Evolutionary conservation across 1,140 invertebrate genomes (phyloP), one percentile per base, ranked within the genome.

Genomic region (Trichomalopsis sarcophagae): DNA sequence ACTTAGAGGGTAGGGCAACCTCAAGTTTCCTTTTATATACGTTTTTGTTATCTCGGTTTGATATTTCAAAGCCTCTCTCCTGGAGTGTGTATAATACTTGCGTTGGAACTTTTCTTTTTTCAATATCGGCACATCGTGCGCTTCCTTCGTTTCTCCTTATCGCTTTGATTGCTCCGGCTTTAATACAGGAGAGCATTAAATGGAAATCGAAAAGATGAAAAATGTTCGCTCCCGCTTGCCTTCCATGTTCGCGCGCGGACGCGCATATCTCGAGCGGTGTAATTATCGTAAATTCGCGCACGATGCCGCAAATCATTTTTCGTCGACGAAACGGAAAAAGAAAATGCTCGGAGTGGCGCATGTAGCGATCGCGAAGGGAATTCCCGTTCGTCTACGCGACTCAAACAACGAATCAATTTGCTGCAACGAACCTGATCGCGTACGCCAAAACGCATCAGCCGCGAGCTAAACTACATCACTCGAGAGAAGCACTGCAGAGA

Each of bases 11-110:
- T 86, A 89, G 87, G 86, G 83, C 80, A 73, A 75, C 69, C 47
- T 82, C 81, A 82, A 81, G 78, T 84, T 87, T 76, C 47, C 87
- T 88, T 87, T 89, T 89, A 89, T 88, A 89, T 89, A 89, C 87
- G 87, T 89, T 89, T 89, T 87, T 86, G 89, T 89, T 89, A 90
- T 90, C 89, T 90, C 82, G 74, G 87, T 88, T 88, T 89, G 87
- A 87, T 87, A 87, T 88, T 84, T 87, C 71, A 76, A 82, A 82
- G 85, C 81, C 78, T 74, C 69, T 62, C 55, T 7, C n/a, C 62
- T 30, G 3, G 21, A 11, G 78, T 69, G 62, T 66, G 21, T 69
- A 55, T 69, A 27, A 55, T 21, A 33, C 55, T 44, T n/a, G 44
- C 47, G 21, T 6, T 71, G 2, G 33, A 71, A 73, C 79, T 81